These are phyloP conservation scores for Myopa testacea DNA, from an alignment of 2,888 invertebrate species.

Conservation along the genomic window DNA sequence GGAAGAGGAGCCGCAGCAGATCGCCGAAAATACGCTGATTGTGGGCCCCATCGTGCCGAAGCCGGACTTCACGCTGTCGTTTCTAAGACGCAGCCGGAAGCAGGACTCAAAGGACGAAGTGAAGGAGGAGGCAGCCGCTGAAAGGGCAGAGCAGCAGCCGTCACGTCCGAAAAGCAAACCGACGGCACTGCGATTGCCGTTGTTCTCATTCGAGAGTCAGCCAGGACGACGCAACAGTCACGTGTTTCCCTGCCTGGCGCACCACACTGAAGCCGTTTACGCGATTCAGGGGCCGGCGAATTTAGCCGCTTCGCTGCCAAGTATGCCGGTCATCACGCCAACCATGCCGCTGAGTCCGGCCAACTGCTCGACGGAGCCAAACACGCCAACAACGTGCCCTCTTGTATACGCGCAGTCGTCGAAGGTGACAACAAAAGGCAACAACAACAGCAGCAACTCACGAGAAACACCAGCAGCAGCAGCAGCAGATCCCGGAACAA, in stretches of 20 bases:
- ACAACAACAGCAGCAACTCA: constrained; percentile 25
- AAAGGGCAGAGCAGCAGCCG: constrained; percentile 37
- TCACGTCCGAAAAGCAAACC: constrained; percentile 32
- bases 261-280: constrained; percentile 63
- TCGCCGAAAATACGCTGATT: constrained; percentile 71
- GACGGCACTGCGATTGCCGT: constrained; percentile 40
- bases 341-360: constrained; percentile 35
- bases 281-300: constrained; percentile 53
- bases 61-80: constrained; percentile 47
- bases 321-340: constrained; percentile 31
- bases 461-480: constrained; percentile 16
- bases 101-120: not conserved
- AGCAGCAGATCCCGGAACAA: constrained; percentile 34
- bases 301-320: constrained; percentile 37
- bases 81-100: constrained; percentile 7
- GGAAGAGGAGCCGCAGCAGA: constrained; percentile 69
- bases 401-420: constrained; percentile 59
- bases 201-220: constrained; percentile 11
- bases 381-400: constrained; percentile 43
- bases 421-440: constrained; percentile 47
- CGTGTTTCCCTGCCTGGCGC: constrained; percentile 32
- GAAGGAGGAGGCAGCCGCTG: not conserved
- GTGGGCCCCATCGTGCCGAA: constrained; percentile 72
- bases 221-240: not conserved
- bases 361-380: constrained; percentile 23